phyloP scores from a whole-genome alignment of 2,888 invertebrate species.

The Fragum fragum region DNA sequence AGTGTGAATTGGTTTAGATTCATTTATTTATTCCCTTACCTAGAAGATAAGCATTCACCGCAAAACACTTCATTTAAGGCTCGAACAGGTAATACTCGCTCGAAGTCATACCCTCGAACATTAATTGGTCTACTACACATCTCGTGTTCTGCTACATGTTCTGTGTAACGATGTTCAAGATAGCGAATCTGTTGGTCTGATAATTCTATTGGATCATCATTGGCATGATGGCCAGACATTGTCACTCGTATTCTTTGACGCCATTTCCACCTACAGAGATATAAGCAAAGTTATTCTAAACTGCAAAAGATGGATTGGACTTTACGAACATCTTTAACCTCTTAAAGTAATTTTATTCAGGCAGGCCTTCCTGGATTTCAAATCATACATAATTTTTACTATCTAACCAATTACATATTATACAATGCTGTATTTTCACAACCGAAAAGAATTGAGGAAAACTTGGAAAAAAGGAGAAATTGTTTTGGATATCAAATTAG shows the following conservation, averaged over 20 bases:
- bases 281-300: not conserved
- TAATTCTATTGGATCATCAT: constrained; percentile 91
- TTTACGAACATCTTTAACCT: too few relatives aligned
- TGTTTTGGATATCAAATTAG: too few relatives aligned
- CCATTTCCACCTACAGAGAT: constrained; percentile 91
- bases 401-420: too few relatives aligned
- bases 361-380: too few relatives aligned
- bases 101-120: constrained; percentile 53
- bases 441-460: too few relatives aligned
- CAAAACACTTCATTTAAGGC: constrained; percentile 99
- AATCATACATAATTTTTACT: too few relatives aligned
- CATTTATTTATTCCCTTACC: constrained; percentile 84
- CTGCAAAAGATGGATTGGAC: too few relatives aligned
- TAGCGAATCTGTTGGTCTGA: constrained; percentile 90
- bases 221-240: constrained; percentile 90
- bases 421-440: too few relatives aligned
- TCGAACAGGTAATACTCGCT: constrained; percentile 92
- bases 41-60: constrained; percentile 97
- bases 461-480: too few relatives aligned
- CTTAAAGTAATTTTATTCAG: too few relatives aligned
- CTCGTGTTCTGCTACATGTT: constrained; percentile 84
- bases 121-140: constrained; percentile 57
- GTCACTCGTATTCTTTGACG: constrained; percentile 96
- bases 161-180: constrained; percentile 88
- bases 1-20: too few relatives aligned